Percentiles rank a stretch among this genome's conserved stretches.
phyloP scores from a whole-genome alignment of 2,888 invertebrate species.

The Pseudococcus jackbeardsleyi region DNA sequence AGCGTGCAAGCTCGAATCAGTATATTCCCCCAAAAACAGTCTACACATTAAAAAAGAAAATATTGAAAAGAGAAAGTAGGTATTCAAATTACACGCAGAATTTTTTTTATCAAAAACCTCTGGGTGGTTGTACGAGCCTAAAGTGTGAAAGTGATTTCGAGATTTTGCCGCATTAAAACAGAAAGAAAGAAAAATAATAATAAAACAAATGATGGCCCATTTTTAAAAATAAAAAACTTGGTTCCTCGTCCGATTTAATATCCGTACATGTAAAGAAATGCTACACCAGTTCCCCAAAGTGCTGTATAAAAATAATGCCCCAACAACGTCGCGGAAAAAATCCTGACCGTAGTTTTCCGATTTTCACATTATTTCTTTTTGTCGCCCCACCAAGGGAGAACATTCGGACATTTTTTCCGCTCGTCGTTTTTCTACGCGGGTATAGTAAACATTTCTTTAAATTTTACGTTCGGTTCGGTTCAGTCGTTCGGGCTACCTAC shows the following conservation, averaged over 20 bases:
- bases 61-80: background rate
- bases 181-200: background rate
- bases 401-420: background rate
- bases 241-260: constrained; percentile 35
- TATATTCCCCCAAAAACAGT: background rate
- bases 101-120: background rate
- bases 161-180: constrained; percentile 13
- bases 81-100: background rate
- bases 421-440: background rate
- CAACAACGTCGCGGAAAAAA: background rate
- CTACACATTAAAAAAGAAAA: background rate
- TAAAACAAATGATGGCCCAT: constrained; percentile 46
- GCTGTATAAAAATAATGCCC: constrained; percentile 19
- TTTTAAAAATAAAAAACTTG: constrained; percentile 34
- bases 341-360: constrained; percentile 27
- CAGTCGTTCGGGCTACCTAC: background rate
- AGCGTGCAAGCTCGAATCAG: background rate
- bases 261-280: constrained; percentile 39
- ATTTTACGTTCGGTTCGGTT: background rate
- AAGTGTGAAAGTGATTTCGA: background rate
- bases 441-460: constrained; percentile 8
- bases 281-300: constrained; percentile 30
- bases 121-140: background rate
- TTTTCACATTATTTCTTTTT: constrained; percentile 29
- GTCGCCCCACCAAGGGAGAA: constrained; percentile 8